Percentiles rank a stretch among this genome's conserved stretches.
phyloP scores from a whole-genome alignment of 1,140 invertebrate genomes.

The Magallana angulata region DNA sequence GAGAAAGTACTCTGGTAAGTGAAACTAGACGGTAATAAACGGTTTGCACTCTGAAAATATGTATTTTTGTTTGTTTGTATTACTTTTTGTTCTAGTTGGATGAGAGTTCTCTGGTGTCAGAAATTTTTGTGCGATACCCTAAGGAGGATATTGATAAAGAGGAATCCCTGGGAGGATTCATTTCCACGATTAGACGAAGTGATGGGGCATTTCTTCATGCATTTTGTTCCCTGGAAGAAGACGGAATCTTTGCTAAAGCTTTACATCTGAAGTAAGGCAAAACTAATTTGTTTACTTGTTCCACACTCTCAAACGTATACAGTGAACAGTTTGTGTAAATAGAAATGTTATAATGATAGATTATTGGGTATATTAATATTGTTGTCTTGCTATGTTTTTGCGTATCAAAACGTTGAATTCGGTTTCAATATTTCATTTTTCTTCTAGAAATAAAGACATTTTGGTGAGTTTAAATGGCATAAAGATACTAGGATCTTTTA shows the following conservation, averaged over 20 bases:
- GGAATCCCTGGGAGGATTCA: not conserved
- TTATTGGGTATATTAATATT: too few relatives aligned
- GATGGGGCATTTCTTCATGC: not conserved
- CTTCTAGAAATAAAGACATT: conserved; percentile 5
- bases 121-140: not conserved
- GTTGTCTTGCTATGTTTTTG: too few relatives aligned
- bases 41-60: too few relatives aligned
- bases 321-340: too few relatives aligned
- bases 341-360: too few relatives aligned
- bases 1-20: too few relatives aligned
- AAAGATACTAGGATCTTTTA: not conserved
- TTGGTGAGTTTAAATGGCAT: not conserved
- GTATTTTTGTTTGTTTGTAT: too few relatives aligned
- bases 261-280: not conserved
- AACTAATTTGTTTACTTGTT: too few relatives aligned
- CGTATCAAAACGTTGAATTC: too few relatives aligned
- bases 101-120: not conserved
- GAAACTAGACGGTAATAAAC: too few relatives aligned
- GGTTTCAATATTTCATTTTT: not conserved
- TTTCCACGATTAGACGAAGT: not conserved
- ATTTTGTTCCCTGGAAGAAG: not conserved
- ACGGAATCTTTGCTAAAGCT: not conserved
- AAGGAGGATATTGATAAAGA: not conserved
- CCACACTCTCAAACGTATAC: too few relatives aligned
- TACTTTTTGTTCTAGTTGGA: not conserved